phyloP scores from a whole-genome alignment of 2,888 invertebrate genomes.

The Notodonta dromedarius region DNA sequence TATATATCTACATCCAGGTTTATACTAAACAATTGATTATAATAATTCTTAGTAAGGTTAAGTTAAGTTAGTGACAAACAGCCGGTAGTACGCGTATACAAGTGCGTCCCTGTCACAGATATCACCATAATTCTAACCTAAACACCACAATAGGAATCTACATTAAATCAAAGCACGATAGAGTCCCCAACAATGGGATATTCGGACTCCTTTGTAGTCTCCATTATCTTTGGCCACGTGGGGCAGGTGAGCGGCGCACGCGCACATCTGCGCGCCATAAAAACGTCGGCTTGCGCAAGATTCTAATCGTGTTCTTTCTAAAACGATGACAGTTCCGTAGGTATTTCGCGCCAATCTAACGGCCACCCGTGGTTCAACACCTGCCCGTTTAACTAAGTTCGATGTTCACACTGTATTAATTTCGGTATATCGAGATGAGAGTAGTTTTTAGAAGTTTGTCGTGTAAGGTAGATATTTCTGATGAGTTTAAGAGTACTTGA shows the following conservation, averaged over 20 bases:
- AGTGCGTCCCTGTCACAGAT: slow-evolving; percentile 40
- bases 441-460: not conserved
- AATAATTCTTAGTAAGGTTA: too few relatives aligned
- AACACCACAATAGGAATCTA: slow-evolving; percentile 43
- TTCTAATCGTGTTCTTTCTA: slow-evolving; percentile 72
- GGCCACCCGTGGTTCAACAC: slow-evolving; percentile 61
- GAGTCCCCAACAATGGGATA: slow-evolving; percentile 59
- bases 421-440: slow-evolving; percentile 21
- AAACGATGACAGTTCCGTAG: slow-evolving; percentile 75
- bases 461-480: not conserved
- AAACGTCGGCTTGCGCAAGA: slow-evolving; percentile 80
- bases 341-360: slow-evolving; percentile 70
- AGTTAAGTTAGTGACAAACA: too few relatives aligned
- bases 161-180: slow-evolving; percentile 71
- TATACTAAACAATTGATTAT: too few relatives aligned
- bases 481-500: too few relatives aligned
- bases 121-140: slow-evolving; percentile 35
- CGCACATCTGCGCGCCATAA: slow-evolving; percentile 74
- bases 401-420: slow-evolving; percentile 50
- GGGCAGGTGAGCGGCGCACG: slow-evolving; percentile 79
- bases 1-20: too few relatives aligned
- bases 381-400: slow-evolving; percentile 48
- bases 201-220: slow-evolving; percentile 65
- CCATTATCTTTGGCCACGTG: slow-evolving; percentile 78
- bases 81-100: slow-evolving; percentile 25